Conservation (phyloP, 2,113 vertebrate genomes). For the Rousettus leschenaultii region DNA sequence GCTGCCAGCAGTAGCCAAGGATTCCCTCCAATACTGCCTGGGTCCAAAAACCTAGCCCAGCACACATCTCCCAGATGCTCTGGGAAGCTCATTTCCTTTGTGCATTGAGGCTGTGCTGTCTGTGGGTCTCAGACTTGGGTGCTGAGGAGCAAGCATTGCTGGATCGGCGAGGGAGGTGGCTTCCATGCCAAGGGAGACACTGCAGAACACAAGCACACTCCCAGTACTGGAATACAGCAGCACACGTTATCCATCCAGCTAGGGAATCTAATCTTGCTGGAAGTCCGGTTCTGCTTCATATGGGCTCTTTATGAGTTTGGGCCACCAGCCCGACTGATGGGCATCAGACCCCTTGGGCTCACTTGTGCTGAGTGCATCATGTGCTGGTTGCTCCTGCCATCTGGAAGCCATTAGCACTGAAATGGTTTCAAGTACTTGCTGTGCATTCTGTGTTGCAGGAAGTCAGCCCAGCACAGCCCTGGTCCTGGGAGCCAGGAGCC, state of each 20-base stretch:
- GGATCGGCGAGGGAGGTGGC: background rate
- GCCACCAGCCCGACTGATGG: background rate
- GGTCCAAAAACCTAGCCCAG: background rate
- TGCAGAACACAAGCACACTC: too few species aligned
- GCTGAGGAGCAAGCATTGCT: background rate
- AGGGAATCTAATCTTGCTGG: background rate
- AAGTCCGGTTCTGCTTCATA: background rate
- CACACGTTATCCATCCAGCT: background rate
- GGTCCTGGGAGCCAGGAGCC: background rate
- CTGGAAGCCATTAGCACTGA: conserved; percentile 45
- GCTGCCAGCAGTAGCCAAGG: background rate
- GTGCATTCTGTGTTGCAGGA: background rate
- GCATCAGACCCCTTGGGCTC: background rate
- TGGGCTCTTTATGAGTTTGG: background rate
- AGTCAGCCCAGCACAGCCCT: background rate
- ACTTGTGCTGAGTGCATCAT: background rate
- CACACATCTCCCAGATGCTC: background rate
- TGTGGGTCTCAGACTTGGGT: background rate
- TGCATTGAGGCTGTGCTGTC: background rate
- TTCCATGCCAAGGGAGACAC: background rate
- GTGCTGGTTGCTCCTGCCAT: background rate
- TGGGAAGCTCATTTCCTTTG: background rate
- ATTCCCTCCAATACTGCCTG: background rate
- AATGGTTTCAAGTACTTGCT: background rate
- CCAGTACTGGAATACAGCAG: background rate